Evolutionary conservation across 1,140 invertebrate genomes (phyloP), one percentile per base, ranked within the genome.

Genomic region (Gerris buenoi): DNA sequence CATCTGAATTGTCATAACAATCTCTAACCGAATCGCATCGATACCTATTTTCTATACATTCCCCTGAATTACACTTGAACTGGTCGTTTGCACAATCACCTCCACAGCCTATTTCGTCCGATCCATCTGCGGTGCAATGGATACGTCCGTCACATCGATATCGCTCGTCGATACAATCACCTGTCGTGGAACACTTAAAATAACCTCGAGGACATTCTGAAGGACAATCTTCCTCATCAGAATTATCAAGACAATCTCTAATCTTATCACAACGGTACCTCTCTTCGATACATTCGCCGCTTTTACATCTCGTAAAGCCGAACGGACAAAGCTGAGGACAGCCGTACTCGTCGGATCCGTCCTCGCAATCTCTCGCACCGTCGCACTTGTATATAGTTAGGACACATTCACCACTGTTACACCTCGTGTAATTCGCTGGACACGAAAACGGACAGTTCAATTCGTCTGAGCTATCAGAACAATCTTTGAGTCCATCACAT

Each of bases 101-200:
- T 46, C 33, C 33, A 46, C 33, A 46, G 18, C 18, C 33, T 18
- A 46, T 80, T 83, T 97, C 94, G 79, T 98, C 95, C 67, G 88
- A 90, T 63, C 85, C 82, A 76, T 97, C 95, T 1, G 73, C 74
- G 27, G 79, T 74, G 74, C 95, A 97, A 76, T 98, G 96, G 64
- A 81, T 81, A 71, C 91, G 83, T 28, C 83, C 81, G 76, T 99
- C 96, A 77, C 96, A 98, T 71, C 97, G 92, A 79, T 91, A 97
- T 68, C 85, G 88, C 75, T 88, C 89, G 0, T 93, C 94, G 64
- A 80, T 75, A 70, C 79, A 80, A 64, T 68, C 71, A 65, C 69
- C 70, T 62, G 72, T 68, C 27, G 15, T 15, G 58, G 69, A 71
- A 18, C 33, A 46, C 18, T 46, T 5, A 46, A 46, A 46, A 18